Percentiles rank a stretch among this genome's conserved stretches.
phyloP scores from a whole-genome alignment of 2,797 vertebrate genomes.

The Natrix natrix region DNA sequence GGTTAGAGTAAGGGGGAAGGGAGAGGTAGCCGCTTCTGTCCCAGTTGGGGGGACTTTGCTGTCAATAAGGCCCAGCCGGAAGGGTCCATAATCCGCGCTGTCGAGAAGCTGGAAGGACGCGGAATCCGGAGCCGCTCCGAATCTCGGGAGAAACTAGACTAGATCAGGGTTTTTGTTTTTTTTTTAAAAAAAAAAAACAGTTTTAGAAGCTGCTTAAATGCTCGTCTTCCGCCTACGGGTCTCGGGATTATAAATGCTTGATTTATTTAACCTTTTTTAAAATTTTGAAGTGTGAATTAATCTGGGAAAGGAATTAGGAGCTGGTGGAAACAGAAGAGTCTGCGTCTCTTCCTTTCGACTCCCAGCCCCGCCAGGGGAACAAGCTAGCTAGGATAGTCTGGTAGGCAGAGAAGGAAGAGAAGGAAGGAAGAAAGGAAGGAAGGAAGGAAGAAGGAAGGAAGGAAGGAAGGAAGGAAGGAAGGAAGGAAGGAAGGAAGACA shows the following conservation, averaged over 20 bases:
- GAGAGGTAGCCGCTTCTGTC: too few relatives aligned
- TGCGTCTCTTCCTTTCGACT: not conserved
- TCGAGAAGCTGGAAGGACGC: not conserved
- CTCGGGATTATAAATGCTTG: not conserved
- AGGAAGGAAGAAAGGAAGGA: too few relatives aligned
- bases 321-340: not conserved
- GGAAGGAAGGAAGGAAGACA: too few relatives aligned
- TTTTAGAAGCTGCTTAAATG: not conserved
- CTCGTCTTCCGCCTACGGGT: not conserved
- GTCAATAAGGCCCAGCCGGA: not conserved
- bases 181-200: too few relatives aligned
- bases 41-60: not conserved
- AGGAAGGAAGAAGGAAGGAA: too few relatives aligned
- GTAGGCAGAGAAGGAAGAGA: not conserved
- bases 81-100: not conserved
- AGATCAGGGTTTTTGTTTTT: not conserved
- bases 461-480: too few relatives aligned
- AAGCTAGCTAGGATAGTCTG: not conserved
- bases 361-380: not conserved
- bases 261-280: not conserved
- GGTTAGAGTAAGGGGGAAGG: not conserved
- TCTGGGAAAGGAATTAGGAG: not conserved
- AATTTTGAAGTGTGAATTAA: not conserved
- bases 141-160: not conserved
- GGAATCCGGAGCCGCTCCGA: not conserved